Evolutionary conservation across 2,797 vertebrate genomes (phyloP).

Genomic region (Graptemys geographica): DNA sequence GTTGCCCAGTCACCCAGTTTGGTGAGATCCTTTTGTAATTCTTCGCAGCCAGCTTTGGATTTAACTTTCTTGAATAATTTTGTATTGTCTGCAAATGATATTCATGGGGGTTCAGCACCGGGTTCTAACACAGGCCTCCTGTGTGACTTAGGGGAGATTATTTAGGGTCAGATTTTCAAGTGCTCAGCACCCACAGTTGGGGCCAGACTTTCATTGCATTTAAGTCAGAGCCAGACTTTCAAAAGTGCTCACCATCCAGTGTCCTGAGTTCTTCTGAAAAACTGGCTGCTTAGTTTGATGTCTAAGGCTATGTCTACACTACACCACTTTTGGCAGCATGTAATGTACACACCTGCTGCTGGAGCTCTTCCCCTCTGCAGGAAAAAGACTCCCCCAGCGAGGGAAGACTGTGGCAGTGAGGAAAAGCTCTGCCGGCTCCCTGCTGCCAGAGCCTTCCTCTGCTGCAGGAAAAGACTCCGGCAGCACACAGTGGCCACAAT

Average conservation of each 20-base stretch:
- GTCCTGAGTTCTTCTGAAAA: constrained; percentile 25
- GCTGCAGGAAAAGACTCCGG: not conserved
- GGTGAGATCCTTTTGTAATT: not conserved
- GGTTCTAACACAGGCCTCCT: constrained; percentile 1
- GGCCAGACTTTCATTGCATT: not conserved
- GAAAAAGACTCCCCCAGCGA: not conserved
- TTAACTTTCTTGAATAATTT: not conserved
- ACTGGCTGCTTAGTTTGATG: constrained; percentile 45
- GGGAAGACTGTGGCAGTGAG: not conserved
- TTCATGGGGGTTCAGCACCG: not conserved
- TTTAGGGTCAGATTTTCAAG: constrained; percentile 53
- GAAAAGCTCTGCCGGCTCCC: not conserved
- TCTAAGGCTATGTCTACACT: not conserved
- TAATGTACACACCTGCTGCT: not conserved
- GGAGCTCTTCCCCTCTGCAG: not conserved
- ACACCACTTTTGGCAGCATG: not conserved
- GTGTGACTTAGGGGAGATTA: constrained; percentile 24
- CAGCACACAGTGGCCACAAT: not conserved
- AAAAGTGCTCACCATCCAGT: constrained; percentile 42
- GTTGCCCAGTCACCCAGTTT: not conserved
- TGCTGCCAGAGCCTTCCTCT: too few relatives aligned
- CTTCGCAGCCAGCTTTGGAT: not conserved
- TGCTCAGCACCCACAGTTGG: not conserved
- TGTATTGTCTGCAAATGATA: not conserved
- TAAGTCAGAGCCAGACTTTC: constrained; percentile 48